A percentile compares a stretch with the other conserved stretches of the same genome.
Conservation (phyloP, 1,140 invertebrate genomes). For the Ips typographus region DNA sequence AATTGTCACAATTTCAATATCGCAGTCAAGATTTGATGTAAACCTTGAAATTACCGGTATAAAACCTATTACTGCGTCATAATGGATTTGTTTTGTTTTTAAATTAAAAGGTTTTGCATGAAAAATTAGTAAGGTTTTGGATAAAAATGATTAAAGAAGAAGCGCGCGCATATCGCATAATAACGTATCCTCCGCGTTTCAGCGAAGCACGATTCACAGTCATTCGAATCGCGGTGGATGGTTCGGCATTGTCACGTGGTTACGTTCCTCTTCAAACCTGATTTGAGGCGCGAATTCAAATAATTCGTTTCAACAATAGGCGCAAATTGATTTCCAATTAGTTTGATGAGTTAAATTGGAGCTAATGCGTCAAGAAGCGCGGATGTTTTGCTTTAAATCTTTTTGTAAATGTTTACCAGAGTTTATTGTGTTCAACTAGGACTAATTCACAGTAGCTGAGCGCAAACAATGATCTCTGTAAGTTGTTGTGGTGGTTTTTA, state of each 20-base stretch:
- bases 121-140: background rate
- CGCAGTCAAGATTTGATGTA: too few relatives aligned
- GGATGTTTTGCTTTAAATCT: conserved; percentile 3
- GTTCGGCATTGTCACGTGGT: background rate
- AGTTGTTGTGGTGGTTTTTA: too few relatives aligned
- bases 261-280: background rate
- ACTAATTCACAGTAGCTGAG: background rate
- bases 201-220: conserved; percentile 3
- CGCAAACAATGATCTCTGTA: too few relatives aligned
- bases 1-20: too few relatives aligned
- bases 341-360: conserved; percentile 5
- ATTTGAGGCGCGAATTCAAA: conserved; percentile 7
- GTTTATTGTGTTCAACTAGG: background rate
- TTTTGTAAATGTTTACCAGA: conserved; percentile 3
- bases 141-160: conserved; percentile 12
- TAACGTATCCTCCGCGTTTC: conserved; percentile 6
- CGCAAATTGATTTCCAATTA: conserved; percentile 17
- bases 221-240: background rate
- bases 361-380: background rate
- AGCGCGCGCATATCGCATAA: conserved; percentile 15
- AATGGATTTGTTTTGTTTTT: background rate
- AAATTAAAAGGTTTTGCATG: background rate
- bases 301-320: conserved; percentile 1
- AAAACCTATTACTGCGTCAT: too few relatives aligned
- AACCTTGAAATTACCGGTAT: too few relatives aligned